Percentiles rank a stretch among this genome's conserved stretches.
Conservation (phyloP, 2,888 invertebrate genomes). For the Caenorhabditis zanzibari region DNA sequence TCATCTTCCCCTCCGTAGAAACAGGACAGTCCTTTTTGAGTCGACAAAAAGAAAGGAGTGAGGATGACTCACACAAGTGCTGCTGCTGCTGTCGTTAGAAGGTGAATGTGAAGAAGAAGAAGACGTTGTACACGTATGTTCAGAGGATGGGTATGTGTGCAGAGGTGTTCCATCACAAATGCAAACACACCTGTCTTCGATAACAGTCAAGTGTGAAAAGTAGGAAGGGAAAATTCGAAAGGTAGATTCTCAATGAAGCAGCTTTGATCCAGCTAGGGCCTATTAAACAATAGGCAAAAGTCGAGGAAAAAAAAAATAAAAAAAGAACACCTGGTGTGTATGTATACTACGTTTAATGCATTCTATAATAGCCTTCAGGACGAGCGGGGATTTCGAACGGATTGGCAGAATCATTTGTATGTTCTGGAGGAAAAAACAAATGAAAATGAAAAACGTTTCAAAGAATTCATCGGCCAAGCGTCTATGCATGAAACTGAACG, state of each 20-base stretch:
- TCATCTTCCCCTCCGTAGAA: not conserved
- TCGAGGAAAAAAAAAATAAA: not conserved
- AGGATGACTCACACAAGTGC: constrained; percentile 7
- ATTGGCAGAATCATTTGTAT: not conserved
- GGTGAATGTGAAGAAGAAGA: constrained; percentile 18
- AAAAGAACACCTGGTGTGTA: constrained; percentile 23
- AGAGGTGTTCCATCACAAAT: too few relatives aligned
- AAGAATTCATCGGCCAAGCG: constrained; percentile 7
- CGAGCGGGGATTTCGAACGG: constrained; percentile 6
- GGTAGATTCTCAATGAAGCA: too few relatives aligned
- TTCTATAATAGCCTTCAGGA: constrained; percentile 14
- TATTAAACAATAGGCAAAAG: too few relatives aligned
- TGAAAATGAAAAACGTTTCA: constrained; percentile 44
- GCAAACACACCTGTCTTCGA: too few relatives aligned
- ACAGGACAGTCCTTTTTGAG: not conserved
- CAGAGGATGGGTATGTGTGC: too few relatives aligned
- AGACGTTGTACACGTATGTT: constrained; percentile 1
- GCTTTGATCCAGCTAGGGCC: too few relatives aligned
- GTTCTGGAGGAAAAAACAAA: constrained; percentile 3
- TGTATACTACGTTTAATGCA: constrained; percentile 24
- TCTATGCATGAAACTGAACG: constrained; percentile 40
- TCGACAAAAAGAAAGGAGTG: constrained; percentile 5
- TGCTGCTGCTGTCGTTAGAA: not conserved
- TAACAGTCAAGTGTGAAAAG: too few relatives aligned
- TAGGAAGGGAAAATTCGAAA: too few relatives aligned